These are phyloP conservation scores for Drosophila athabasca DNA, from an alignment of 1,140 invertebrate genomes.

Conservation along the genomic window DNA sequence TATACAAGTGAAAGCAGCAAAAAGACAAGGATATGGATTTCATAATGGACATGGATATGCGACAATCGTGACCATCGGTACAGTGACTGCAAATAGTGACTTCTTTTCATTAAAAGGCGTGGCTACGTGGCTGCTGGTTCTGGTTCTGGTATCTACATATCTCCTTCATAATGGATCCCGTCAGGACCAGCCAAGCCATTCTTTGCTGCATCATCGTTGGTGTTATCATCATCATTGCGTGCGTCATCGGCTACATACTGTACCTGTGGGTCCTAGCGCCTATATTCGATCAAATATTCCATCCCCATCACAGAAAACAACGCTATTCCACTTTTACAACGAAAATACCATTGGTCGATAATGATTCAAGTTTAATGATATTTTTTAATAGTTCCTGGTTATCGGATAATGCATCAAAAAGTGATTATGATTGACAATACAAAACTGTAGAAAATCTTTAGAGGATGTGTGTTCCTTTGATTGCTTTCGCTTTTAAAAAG, in stretches of 20 bases:
- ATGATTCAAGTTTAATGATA: too few species aligned
- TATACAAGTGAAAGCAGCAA: constrained; percentile 7
- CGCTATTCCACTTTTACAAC: background rate
- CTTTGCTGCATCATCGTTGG: constrained; percentile 10
- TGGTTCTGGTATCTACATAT: background rate
- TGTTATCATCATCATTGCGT: constrained; percentile 12
- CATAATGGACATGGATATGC: constrained; percentile 21
- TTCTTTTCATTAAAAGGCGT: constrained; percentile 46
- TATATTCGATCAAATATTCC: background rate
- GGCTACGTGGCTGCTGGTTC: constrained; percentile 18
- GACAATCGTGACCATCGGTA: constrained; percentile 20
- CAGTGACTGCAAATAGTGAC: constrained; percentile 28
- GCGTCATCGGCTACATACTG: constrained; percentile 3
- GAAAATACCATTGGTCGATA: too few species aligned
- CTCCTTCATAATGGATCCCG: constrained; percentile 29
- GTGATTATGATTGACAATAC: too few species aligned
- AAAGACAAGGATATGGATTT: too few species aligned
- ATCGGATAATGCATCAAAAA: too few species aligned
- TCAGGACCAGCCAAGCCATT: constrained; percentile 27
- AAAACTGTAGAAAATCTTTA: too few species aligned
- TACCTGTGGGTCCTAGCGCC: constrained; percentile 6
- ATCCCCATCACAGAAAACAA: background rate
- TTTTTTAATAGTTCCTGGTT: too few species aligned
- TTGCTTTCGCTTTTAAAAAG: too few species aligned
- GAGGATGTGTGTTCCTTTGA: too few species aligned